Evolutionary conservation across 2,113 vertebrate species (phyloP).

Genomic region (human): DNA sequence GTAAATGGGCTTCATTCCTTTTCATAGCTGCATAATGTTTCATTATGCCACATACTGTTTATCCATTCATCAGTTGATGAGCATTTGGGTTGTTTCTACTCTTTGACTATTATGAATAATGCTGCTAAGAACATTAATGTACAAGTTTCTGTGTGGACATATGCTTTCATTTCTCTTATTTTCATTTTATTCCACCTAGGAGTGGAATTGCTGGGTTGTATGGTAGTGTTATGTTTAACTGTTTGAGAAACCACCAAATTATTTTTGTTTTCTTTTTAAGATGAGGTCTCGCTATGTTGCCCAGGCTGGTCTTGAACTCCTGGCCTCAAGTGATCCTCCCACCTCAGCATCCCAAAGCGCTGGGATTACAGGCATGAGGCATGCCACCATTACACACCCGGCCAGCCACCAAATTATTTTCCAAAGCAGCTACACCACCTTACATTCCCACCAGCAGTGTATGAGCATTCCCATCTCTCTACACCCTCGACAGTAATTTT

Average conservation of each 20-base stretch:
- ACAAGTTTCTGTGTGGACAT: background rate
- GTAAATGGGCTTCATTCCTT: background rate
- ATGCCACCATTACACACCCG: too few species aligned
- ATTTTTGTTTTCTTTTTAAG: too few species aligned
- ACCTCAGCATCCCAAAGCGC: too few species aligned
- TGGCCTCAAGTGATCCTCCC: too few species aligned
- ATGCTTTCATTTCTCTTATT: background rate
- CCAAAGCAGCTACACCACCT: background rate
- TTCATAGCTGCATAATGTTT: background rate
- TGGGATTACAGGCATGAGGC: too few species aligned
- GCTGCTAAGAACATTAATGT: background rate
- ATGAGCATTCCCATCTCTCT: background rate
- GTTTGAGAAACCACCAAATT: background rate
- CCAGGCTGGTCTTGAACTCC: too few species aligned
- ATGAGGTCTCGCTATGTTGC: too few species aligned
- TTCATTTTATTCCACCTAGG: background rate
- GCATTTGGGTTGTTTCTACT: background rate
- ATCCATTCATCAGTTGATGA: background rate
- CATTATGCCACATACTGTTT: background rate
- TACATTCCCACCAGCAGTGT: background rate
- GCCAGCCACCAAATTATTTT: background rate
- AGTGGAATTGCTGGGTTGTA: background rate
- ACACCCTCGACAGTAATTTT: background rate
- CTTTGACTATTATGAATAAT: background rate
- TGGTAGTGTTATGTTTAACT: background rate